Base-by-base conservation (phyloP, 1,140 invertebrate genomes). In the Zaprionus ghesquierei region DNA sequence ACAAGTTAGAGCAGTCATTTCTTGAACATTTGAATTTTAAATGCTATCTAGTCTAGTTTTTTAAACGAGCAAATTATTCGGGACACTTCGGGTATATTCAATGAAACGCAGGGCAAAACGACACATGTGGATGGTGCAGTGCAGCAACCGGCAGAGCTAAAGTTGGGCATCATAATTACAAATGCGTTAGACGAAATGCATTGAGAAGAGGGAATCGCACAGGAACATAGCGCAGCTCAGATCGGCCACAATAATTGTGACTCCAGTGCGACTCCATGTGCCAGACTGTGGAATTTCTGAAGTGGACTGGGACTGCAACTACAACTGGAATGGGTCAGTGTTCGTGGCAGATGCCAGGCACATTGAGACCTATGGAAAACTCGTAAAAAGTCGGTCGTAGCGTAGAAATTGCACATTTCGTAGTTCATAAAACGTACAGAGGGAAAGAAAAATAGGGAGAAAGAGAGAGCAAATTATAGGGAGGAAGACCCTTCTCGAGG, bases 341-440 rank as follows among this genome's bases (percentile, higher is more conserved):
- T 62, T 33, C 63, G 51, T 64, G 63, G 69, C 81, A 85, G 78
- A 85, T 84, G 81, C 82, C 80, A 56, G 54, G 78, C 78, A 85
- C 69, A 85, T 85, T 87, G 82, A 82, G 61, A 81, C 69, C 81
- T 56, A 70, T 89, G 84, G 84, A 76, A 81, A 81, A 82, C 69
- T 86, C 75, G 75, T 87, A 87, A 86, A 86, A 82, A 33, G 33
- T 65, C 46, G 27, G 29, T 61, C 41, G 29, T 49, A 38, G 20
- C 9, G 29, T 44, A 74, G 58, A 79, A 84, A 79, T 87, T 84
- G 79, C 79, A 87, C 84, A 79, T 89, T 89, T 79, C 77, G 84
- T 65, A 84, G 82, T 84, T 69, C 76, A 89, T 84, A 87, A 84
- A 89, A 66, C 70, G 53, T 65, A 23, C 8, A 44, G 75, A 56